Conservation (phyloP, 1,140 invertebrate species). For the Papilio polyxenes region DNA sequence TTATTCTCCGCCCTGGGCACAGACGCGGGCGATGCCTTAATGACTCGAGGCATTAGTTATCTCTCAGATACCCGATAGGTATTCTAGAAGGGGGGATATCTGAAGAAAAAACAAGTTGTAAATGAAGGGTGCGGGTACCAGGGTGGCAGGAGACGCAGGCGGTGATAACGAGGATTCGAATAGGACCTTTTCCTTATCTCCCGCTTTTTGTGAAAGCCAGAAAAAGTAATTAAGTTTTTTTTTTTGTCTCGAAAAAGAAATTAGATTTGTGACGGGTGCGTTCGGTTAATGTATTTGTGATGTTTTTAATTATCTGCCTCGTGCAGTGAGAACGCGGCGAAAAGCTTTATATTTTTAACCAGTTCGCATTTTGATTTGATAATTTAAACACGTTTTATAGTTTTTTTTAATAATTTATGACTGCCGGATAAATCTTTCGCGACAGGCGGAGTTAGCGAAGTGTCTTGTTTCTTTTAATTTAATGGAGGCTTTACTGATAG, state of each 20-base stretch:
- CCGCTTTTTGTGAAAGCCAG: slow-evolving; percentile 67
- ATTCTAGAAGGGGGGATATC: slow-evolving; percentile 53
- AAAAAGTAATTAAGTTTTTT: slow-evolving; percentile 76
- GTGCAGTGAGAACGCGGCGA: slow-evolving; percentile 45
- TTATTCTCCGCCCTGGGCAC: slow-evolving; percentile 47
- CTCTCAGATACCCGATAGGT: slow-evolving; percentile 74
- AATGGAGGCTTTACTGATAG: slow-evolving; percentile 35
- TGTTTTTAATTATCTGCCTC: slow-evolving; percentile 64
- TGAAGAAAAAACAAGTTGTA: slow-evolving; percentile 53
- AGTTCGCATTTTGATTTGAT: slow-evolving; percentile 32
- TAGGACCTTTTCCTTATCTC: slow-evolving; percentile 68
- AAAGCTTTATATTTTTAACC: slow-evolving; percentile 48
- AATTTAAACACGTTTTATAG: slow-evolving; percentile 29
- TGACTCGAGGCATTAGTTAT: slow-evolving; percentile 75
- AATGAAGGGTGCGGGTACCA: slow-evolving; percentile 66
- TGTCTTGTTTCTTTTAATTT: slow-evolving; percentile 37
- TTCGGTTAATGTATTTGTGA: slow-evolving; percentile 63
- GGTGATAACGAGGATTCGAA: slow-evolving; percentile 71
- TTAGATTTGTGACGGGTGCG: slow-evolving; percentile 61
- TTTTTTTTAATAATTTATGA: slow-evolving; percentile 36
- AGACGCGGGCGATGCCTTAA: slow-evolving; percentile 62
- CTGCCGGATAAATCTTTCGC: slow-evolving; percentile 28
- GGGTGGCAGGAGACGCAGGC: slow-evolving; percentile 49
- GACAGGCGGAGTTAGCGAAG: neutral
- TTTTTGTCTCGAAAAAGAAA: slow-evolving; percentile 68